Conservation (phyloP, 2,797 vertebrate genomes). For the Lutjanus campechanus region DNA sequence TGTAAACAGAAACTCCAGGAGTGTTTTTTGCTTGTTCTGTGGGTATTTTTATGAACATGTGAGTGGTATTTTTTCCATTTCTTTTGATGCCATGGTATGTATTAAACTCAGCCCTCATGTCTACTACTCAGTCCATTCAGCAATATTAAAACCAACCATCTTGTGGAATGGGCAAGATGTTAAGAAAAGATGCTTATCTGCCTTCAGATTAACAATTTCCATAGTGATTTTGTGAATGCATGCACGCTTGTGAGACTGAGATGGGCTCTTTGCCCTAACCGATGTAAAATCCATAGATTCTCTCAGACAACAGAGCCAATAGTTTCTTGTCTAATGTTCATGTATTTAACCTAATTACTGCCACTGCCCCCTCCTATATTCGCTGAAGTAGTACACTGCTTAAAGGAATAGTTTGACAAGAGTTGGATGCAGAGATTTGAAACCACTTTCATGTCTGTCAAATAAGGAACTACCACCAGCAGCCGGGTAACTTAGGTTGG, state of each 20-base stretch:
- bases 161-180: conserved; percentile 44
- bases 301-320: conserved; percentile 22
- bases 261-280: conserved; percentile 22
- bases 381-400: conserved; percentile 27
- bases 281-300: conserved; percentile 34
- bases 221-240: conserved; percentile 64
- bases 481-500: conserved; percentile 1
- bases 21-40: conserved; percentile 74
- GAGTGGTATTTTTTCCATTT: conserved; percentile 49
- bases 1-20: conserved; percentile 68
- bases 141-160: conserved; percentile 57
- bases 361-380: conserved; percentile 19
- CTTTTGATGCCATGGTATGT: conserved; percentile 56
- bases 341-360: conserved; percentile 28
- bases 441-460: background rate
- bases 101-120: conserved; percentile 56
- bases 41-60: conserved; percentile 75
- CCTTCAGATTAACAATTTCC: conserved; percentile 45
- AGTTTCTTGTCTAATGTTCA: conserved; percentile 22
- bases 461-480: conserved; percentile 6
- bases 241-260: conserved; percentile 56
- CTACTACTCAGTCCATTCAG: conserved; percentile 56
- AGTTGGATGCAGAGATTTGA: background rate
- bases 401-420: conserved; percentile 11
- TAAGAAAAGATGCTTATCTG: conserved; percentile 53